phyloP scores from a whole-genome alignment of 2,797 vertebrate genomes.

The Fundulus diaphanus region DNA sequence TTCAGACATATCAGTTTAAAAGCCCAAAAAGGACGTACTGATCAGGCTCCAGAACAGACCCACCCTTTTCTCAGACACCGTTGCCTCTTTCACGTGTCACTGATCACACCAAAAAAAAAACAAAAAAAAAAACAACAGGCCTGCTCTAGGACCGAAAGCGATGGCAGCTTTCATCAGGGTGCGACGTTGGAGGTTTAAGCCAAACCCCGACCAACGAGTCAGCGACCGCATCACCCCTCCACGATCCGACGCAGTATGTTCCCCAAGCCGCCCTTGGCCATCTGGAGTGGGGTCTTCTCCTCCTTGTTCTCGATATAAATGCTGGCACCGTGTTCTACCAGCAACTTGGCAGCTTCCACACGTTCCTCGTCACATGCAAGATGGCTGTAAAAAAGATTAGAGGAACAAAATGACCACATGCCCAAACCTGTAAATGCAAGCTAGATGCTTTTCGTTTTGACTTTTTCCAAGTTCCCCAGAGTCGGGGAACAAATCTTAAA shows the following conservation, averaged over 20 bases:
- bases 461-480: background rate
- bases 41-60: slow-evolving; percentile 11
- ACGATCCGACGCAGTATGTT: slow-evolving; percentile 87
- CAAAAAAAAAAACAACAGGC: slow-evolving; percentile 5
- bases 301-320: slow-evolving; percentile 98
- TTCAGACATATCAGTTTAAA: slow-evolving; percentile 20
- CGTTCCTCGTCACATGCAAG: slow-evolving; percentile 97
- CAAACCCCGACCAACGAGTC: slow-evolving; percentile 22
- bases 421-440: background rate
- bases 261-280: slow-evolving; percentile 89
- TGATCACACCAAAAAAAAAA: slow-evolving; percentile 13
- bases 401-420: background rate
- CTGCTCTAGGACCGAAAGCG: slow-evolving; percentile 15
- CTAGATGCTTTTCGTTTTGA: background rate
- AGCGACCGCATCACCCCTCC: slow-evolving; percentile 82
- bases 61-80: background rate
- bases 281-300: slow-evolving; percentile 93
- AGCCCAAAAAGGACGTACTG: slow-evolving; percentile 11
- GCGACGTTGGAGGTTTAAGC: slow-evolving; percentile 11
- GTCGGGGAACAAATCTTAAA: background rate
- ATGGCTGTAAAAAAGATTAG: slow-evolving; percentile 80
- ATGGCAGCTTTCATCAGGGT: slow-evolving; percentile 20
- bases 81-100: slow-evolving; percentile 17
- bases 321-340: slow-evolving; percentile 94
- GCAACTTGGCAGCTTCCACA: slow-evolving; percentile 92